Conservation (phyloP, 2,113 vertebrate species). For the Serinus canaria region DNA sequence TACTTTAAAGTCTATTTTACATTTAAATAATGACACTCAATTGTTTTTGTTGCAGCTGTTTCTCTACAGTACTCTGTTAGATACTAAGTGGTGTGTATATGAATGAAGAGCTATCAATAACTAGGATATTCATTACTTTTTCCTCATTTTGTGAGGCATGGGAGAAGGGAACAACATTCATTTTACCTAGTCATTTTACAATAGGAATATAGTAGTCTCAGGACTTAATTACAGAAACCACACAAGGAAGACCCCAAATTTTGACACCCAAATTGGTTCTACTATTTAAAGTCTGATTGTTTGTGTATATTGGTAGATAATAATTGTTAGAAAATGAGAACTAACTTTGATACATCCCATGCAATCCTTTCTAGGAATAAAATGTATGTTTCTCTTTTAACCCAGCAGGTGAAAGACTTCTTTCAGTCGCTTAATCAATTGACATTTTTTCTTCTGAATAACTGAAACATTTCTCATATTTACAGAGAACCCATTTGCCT, state of each 20-base stretch:
- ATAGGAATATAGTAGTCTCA: background rate
- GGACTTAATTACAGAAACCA: background rate
- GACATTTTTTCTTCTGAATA: background rate
- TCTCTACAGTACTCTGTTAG: background rate
- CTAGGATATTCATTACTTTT: background rate
- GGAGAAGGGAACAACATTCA: background rate
- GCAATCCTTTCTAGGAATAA: background rate
- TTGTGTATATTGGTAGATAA: background rate
- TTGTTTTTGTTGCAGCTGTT: background rate
- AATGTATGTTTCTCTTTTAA: background rate
- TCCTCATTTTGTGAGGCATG: background rate
- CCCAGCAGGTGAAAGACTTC: background rate
- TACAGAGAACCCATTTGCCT: background rate
- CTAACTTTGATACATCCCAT: background rate
- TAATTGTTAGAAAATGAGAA: background rate
- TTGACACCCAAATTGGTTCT: background rate
- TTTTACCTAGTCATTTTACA: background rate
- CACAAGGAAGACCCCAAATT: background rate
- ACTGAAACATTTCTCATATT: background rate
- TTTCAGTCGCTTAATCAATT: background rate
- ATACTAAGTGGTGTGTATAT: background rate
- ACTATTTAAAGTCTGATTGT: background rate
- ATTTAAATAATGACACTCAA: background rate
- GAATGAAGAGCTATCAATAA: background rate
- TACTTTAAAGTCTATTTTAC: background rate